Evolutionary conservation across 2,113 vertebrate species (phyloP), one percentile per base, ranked within the genome.

Genomic region (Pyxicephalus adspersus): DNA sequence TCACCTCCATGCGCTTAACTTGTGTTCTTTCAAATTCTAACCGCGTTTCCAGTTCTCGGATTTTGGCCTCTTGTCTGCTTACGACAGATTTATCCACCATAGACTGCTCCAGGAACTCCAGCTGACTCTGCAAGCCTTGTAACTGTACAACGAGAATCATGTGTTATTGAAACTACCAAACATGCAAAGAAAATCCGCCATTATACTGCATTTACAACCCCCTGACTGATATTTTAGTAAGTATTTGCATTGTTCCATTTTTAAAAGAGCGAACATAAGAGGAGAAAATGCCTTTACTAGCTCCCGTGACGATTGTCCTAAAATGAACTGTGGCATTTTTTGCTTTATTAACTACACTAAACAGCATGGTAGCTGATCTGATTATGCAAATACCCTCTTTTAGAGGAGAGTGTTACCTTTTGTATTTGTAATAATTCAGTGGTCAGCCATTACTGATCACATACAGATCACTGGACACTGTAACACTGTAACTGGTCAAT

Each of bases 81-180:
- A 98, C 96, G 1, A 97, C 88, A 0, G 96, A 98, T 87, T 97
- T 98, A 87, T 99, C 97, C 91, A 99, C 98, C 97, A 97, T 99
- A 84, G 97, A 98, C 83, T 98, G 96, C 86, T 99, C 97, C 80
- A 97, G 92, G 90, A 99, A 99, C 70, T 98, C 97, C 77, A 98
- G 88, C 89, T 98, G 96, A 91, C 97, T 98, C 90, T 98, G 97
- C 71, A 98, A 91, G 25, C 92, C 94, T 89, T 97, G 96, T 64
- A 98, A 90, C 98, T 99, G 87, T 1, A 77, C 17, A 31, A 70
- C 34, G 60, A 45, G 18, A 61, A 2, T 50, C 17, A 31, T 31
- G 20, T 34, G 15, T 45, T 31, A 22, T 13, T 45, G 64, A 25
- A 45, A 70, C 0, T 5, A 38, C 23, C 58, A 5, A 8, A 8